Evolutionary conservation across 2,797 vertebrate genomes (phyloP), one percentile per base, ranked within the genome.

Genomic region (Molossus molossus): DNA sequence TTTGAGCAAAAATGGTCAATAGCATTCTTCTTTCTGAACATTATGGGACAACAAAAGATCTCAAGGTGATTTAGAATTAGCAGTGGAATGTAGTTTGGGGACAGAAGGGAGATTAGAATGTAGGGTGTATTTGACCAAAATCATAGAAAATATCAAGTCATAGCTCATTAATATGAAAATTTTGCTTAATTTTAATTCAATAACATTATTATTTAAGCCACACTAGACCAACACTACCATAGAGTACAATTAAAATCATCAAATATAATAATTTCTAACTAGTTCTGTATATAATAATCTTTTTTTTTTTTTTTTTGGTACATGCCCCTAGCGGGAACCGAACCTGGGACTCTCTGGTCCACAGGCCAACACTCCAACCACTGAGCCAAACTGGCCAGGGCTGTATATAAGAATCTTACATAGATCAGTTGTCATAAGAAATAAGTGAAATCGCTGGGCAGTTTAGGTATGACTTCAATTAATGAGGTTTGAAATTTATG

Each of bases 1-100:
- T 94, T 20, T 82, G 6, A 55, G 40, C 62, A 12, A 37, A 72
- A 82, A 91, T 29, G 25, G 9, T 40, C 65, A 87, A 33, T 40
- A 8, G 5, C 6, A 48, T 17, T 93, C 5, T 70, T 17, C 37
- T 76, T 88, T 75, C 33, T 70, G 18, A 60, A 67, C 7, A n/a
- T 48, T 72, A 86, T 25, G 11, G 48, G 75, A 4, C 58, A 77
- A 57, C 8, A 25, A 83, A 89, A 90, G 17, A 73, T 55, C 27
- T 81, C 62, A 84, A 60, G 50, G 40, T 79, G 11, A 77, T 82
- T 92, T 92, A 13, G 29, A 79, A 45, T 82, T 62, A 85, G 29
- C 37, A 57, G 29, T 75, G 4, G 23, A 87, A 33, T 75, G 10
- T 48, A 92, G 60, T 17, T 72, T 69, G 40, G 3, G 79, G 50